Evolutionary conservation across 1,140 invertebrate genomes (phyloP), one percentile per base, ranked within the genome.

Genomic region (Calephelis nemesis): DNA sequence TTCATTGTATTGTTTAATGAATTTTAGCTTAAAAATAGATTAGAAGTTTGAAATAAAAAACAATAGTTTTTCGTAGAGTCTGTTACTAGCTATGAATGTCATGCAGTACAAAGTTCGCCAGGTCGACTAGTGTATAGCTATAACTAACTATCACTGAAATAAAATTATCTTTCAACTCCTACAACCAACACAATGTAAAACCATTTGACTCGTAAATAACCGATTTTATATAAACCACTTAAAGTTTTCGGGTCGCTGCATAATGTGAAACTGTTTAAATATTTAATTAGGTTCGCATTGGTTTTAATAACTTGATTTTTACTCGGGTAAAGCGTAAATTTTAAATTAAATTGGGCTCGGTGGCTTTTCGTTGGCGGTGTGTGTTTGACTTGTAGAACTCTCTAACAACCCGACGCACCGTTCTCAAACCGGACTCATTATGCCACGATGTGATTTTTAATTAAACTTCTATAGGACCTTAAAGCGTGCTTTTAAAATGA

Each of bases 381-480:
- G 54, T 58, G 54, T 58, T 58, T 58, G 54, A 58, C 54, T 58
- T 58, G 54, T 39, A 58, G 11, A 58, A 40, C 54, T 39, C 54
- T 58, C 42, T 8, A 45, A 45, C 54, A 39, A 39, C 19, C 19
- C 19, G 12, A 58, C 54, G 54, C 54, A 58, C 54, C 54, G 54
- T 58, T 58, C 54, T 58, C 54, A 58, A 58, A 58, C 54, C 30
- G 54, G 54, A 58, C 54, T 58, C 54, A 58, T 58, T 58, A 58
- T 58, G 54, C 54, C 19, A 52, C 13, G 54, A 58, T 58, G 30
- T 58, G 54, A 40, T 40, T 58, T 58, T 58, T 58, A 58, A 58
- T 58, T 39, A 58, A 50, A 58, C 11, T 58, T 40, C 8, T 58
- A 58, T 58, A 58, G 30, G 54, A 45, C 54, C 30, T 40, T 54